phyloP scores from a whole-genome alignment of 2,113 vertebrate genomes.

The Laterallus jamaicensis region DNA sequence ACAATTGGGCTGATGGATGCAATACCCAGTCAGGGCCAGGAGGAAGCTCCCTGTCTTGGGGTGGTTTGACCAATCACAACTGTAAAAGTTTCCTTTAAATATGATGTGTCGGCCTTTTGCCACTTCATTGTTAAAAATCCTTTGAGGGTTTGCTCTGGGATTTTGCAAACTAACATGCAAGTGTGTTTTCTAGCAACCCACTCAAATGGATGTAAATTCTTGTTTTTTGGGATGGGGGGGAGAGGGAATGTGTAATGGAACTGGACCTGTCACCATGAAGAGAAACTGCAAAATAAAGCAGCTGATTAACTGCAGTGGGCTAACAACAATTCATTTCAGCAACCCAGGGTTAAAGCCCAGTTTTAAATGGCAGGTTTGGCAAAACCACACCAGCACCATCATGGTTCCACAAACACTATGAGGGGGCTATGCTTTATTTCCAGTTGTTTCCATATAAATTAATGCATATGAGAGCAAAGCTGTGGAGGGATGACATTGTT shows the following conservation, averaged over 20 bases:
- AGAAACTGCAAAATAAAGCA: not conserved
- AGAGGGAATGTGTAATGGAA: not conserved
- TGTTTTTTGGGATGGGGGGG: not conserved
- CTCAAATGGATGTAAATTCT: not conserved
- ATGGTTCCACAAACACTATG: not conserved
- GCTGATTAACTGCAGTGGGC: not conserved
- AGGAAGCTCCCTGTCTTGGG: not conserved
- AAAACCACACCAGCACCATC: not conserved
- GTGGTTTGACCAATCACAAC: rapidly evolving
- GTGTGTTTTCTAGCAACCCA: not conserved
- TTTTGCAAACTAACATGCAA: not conserved
- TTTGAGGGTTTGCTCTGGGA: not conserved
- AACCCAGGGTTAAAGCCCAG: not conserved
- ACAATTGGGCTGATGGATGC: not conserved
- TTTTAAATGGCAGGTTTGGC: not conserved
- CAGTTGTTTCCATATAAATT: not conserved
- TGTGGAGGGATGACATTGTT: not conserved
- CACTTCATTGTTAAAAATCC: not conserved
- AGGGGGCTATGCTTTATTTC: not conserved
- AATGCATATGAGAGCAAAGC: not conserved
- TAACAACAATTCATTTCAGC: not conserved
- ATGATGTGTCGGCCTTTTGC: not conserved
- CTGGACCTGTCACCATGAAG: not conserved
- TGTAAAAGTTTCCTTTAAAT: not conserved
- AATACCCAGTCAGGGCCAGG: rapidly evolving